These are phyloP conservation scores for Dolichotis patagonum DNA, from an alignment of 2,113 vertebrate species.

Conservation along the genomic window DNA sequence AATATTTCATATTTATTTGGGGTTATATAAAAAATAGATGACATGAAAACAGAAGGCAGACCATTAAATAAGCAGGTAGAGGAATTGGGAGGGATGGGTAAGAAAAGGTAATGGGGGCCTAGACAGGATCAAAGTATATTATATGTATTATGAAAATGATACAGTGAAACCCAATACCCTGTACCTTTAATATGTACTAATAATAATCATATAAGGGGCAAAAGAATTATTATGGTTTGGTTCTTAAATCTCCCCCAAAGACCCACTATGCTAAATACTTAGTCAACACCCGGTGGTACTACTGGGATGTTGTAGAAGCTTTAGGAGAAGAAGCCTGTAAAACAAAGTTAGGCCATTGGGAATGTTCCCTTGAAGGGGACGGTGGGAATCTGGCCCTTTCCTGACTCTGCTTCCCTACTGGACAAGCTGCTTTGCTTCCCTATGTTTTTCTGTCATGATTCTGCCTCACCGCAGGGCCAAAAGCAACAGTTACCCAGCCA, in stretches of 20 bases:
- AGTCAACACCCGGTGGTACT: neutral
- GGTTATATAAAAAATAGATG: neutral
- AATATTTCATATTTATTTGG: neutral
- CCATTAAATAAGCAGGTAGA: neutral
- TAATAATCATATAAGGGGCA: neutral
- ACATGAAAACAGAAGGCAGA: neutral
- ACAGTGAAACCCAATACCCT: neutral
- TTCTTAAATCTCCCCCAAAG: neutral
- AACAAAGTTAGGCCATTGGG: neutral
- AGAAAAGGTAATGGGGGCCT: neutral
- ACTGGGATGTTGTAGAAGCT: no score
- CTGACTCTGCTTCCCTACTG: no score
- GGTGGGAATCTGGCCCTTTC: no score
- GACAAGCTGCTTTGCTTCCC: neutral
- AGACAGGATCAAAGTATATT: neutral
- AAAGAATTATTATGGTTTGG: neutral
- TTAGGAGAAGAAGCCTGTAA: no score
- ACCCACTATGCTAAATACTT: neutral
- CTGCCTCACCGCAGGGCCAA: neutral
- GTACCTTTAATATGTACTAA: neutral
- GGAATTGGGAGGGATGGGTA: neutral
- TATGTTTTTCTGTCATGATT: accelerated
- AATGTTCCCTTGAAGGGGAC: neutral
- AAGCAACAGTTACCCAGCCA: neutral
- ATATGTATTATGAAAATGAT: neutral